These are phyloP conservation scores for Caerostris extrusa DNA, from an alignment of 1,140 invertebrate genomes.

Conservation along the genomic window DNA sequence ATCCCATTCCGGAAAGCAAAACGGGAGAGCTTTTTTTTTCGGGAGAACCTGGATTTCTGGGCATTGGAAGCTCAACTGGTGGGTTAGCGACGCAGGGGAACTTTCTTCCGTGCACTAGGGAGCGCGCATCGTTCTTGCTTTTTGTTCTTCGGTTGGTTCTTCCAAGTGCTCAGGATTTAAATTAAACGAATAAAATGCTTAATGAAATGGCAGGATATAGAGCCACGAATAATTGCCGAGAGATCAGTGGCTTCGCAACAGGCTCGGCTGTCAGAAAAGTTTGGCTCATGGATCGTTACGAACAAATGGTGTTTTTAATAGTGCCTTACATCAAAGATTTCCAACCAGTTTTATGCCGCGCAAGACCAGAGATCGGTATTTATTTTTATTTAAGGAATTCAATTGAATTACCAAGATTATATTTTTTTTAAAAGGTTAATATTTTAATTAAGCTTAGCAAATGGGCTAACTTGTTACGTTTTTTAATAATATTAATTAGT, in stretches of 20 bases:
- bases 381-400: too few species aligned
- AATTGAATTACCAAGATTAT: too few species aligned
- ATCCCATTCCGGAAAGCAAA: slow-evolving; percentile 43
- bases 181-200: slow-evolving; percentile 35
- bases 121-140: slow-evolving; percentile 55
- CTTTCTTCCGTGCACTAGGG: slow-evolving; percentile 62
- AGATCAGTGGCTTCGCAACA: not conserved
- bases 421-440: too few species aligned
- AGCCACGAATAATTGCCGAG: not conserved
- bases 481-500: too few species aligned
- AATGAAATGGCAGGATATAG: slow-evolving; percentile 40
- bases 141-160: slow-evolving; percentile 26
- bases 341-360: too few species aligned
- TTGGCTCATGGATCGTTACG: too few species aligned
- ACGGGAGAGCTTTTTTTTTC: slow-evolving; percentile 47
- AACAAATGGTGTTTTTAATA: too few species aligned
- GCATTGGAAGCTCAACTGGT: slow-evolving; percentile 74
- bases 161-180: slow-evolving; percentile 47
- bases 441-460: too few species aligned
- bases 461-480: too few species aligned
- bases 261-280: not conserved
- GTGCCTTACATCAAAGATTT: too few species aligned
- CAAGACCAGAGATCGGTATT: too few species aligned
- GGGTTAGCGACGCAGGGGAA: slow-evolving; percentile 55
- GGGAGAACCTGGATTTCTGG: slow-evolving; percentile 75